These are phyloP conservation scores for Aspidoscelis tigris DNA, from an alignment of 2,113 vertebrate genomes.

Conservation along the genomic window DNA sequence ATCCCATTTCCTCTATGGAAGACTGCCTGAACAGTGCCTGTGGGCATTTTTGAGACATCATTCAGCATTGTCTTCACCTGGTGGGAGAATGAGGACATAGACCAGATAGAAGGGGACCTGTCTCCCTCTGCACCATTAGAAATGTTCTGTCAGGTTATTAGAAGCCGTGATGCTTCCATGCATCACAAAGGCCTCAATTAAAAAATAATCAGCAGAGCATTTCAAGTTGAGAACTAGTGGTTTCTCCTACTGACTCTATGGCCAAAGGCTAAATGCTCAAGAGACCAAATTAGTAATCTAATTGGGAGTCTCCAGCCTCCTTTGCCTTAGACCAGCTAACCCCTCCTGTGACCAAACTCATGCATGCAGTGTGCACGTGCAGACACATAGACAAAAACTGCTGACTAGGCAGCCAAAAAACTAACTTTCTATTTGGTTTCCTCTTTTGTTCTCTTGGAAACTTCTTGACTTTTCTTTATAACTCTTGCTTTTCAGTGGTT, in stretches of 20 bases:
- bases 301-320: slow-evolving; percentile 68
- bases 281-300: slow-evolving; percentile 73
- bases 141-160: slow-evolving; percentile 67
- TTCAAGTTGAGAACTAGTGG: slow-evolving; percentile 63
- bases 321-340: slow-evolving; percentile 30
- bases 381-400: slow-evolving; percentile 18
- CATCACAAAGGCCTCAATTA: slow-evolving; percentile 76
- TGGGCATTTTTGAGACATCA: slow-evolving; percentile 30
- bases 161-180: slow-evolving; percentile 70
- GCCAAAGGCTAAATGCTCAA: slow-evolving; percentile 74
- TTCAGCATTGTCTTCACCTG: slow-evolving; percentile 37
- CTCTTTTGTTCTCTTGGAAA: background rate
- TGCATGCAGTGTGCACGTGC: too few species aligned
- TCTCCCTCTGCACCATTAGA: slow-evolving; percentile 49
- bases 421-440: slow-evolving; percentile 22
- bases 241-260: slow-evolving; percentile 66
- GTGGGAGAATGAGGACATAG: slow-evolving; percentile 38
- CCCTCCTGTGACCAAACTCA: slow-evolving; percentile 5
- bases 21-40: slow-evolving; percentile 33
- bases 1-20: slow-evolving; percentile 18
- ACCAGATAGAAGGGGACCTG: slow-evolving; percentile 26
- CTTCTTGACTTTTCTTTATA: background rate
- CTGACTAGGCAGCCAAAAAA: slow-evolving; percentile 54
- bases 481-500: background rate
- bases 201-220: slow-evolving; percentile 69